Percentiles rank a stretch among this genome's conserved stretches.
These are phyloP conservation scores for Acanthosoma haemorrhoidale DNA, from an alignment of 2,888 invertebrate species.

Conservation along the genomic window DNA sequence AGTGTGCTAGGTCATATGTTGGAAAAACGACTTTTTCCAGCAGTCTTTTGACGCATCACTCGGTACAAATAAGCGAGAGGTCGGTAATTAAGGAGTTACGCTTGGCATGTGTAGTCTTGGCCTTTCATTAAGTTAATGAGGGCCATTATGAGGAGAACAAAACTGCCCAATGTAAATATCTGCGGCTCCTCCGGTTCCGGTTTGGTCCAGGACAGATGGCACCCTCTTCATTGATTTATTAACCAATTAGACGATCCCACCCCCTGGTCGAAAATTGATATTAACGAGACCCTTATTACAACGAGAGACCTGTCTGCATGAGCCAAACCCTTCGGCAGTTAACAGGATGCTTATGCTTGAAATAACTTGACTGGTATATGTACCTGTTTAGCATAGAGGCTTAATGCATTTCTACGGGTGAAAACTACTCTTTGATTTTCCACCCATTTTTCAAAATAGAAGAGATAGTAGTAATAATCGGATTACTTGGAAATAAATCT, in stretches of 20 bases:
- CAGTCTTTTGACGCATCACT: too few species aligned
- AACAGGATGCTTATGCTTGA: not conserved
- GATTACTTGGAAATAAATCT: too few species aligned
- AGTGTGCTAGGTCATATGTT: too few species aligned
- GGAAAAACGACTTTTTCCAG: too few species aligned
- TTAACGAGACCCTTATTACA: slow-evolving; percentile 2
- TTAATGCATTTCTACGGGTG: too few species aligned
- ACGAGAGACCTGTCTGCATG: not conserved
- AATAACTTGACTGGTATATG: too few species aligned
- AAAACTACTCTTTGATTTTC: too few species aligned
- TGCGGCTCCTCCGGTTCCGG: not conserved
- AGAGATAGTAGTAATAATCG: too few species aligned
- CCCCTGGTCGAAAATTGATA: slow-evolving; percentile 1
- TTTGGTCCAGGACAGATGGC: not conserved
- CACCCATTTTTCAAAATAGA: too few species aligned
- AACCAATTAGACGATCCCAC: not conserved
- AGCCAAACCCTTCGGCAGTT: not conserved
- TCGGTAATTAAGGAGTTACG: too few species aligned
- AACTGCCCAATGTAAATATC: not conserved
- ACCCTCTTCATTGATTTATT: slow-evolving; percentile 4
- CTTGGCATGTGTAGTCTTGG: not conserved
- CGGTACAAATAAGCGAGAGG: too few species aligned
- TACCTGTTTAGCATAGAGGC: too few species aligned
- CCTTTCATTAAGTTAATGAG: not conserved
- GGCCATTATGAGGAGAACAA: not conserved